These are phyloP conservation scores for Patella ulyssiponensis DNA, from an alignment of 2,888 invertebrate species.

Conservation along the genomic window DNA sequence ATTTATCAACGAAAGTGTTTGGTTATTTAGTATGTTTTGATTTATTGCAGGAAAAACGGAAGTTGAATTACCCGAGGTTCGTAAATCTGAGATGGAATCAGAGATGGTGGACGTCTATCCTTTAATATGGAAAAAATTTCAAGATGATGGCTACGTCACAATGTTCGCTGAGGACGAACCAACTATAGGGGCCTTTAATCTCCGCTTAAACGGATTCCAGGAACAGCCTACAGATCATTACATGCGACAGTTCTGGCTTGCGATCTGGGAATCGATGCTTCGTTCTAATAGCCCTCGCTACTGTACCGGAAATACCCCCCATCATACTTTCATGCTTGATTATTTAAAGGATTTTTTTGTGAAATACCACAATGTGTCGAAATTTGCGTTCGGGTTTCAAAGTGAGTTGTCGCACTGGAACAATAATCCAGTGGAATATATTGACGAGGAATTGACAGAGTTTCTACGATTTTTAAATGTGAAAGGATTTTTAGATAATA, in stretches of 20 bases:
- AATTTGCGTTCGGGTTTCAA: slow-evolving; percentile 63
- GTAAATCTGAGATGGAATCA: slow-evolving; percentile 40
- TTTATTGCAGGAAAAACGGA: slow-evolving; percentile 49
- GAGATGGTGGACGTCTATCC: slow-evolving; percentile 57
- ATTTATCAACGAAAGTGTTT: neutral
- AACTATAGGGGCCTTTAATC: slow-evolving; percentile 60
- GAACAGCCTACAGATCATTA: slow-evolving; percentile 67
- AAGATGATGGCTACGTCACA: slow-evolving; percentile 64
- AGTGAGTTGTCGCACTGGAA: slow-evolving; percentile 64
- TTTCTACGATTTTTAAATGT: slow-evolving; percentile 51
- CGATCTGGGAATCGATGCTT: slow-evolving; percentile 49
- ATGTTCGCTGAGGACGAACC: slow-evolving; percentile 69
- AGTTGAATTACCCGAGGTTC: slow-evolving; percentile 54
- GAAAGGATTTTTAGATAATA: slow-evolving; percentile 57
- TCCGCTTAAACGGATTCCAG: slow-evolving; percentile 65
- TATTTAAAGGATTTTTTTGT: slow-evolving; percentile 63
- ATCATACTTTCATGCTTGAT: slow-evolving; percentile 60
- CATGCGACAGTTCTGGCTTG: slow-evolving; percentile 69
- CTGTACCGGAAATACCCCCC: slow-evolving; percentile 60
- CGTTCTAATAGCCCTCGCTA: slow-evolving; percentile 44
- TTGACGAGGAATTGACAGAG: slow-evolving; percentile 58
- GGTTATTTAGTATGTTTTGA: neutral
- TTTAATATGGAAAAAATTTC: slow-evolving; percentile 65
- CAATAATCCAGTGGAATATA: slow-evolving; percentile 64
- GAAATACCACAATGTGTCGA: slow-evolving; percentile 57